Evolutionary conservation across 2,113 vertebrate genomes (phyloP).

Genomic region (Scolopax mira): DNA sequence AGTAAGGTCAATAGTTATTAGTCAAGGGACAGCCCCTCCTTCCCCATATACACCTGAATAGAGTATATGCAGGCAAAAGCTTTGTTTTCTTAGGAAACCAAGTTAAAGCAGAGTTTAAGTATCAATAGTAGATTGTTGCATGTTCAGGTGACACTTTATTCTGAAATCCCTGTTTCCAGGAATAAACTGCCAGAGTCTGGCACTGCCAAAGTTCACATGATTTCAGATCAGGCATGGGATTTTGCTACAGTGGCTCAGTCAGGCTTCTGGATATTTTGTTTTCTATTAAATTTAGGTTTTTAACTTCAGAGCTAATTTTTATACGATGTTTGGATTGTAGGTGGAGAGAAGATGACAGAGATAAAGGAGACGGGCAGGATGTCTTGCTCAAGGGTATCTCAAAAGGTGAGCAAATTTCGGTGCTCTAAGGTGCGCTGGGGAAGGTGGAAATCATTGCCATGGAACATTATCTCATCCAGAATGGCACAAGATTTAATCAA

Average conservation of each 20-base stretch:
- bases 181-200: not conserved
- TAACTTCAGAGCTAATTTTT: not conserved
- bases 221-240: not conserved
- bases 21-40: not conserved
- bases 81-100: not conserved
- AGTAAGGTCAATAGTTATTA: not conserved
- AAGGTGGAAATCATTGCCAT: not conserved
- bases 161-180: not conserved
- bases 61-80: not conserved
- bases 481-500: not conserved
- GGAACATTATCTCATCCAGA: not conserved
- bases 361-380: not conserved
- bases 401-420: conserved; percentile 35
- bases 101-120: not conserved
- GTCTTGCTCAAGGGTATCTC: not conserved
- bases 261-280: not conserved
- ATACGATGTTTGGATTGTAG: conserved; percentile 18
- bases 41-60: not conserved
- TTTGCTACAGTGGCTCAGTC: not conserved
- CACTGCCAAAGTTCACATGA: not conserved
- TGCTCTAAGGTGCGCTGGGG: not conserved
- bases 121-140: not conserved
- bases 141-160: not conserved
- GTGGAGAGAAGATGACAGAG: not conserved
- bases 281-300: not conserved